phyloP scores from a whole-genome alignment of 1,140 invertebrate species.

The Archegozetes longisetosus region DNA sequence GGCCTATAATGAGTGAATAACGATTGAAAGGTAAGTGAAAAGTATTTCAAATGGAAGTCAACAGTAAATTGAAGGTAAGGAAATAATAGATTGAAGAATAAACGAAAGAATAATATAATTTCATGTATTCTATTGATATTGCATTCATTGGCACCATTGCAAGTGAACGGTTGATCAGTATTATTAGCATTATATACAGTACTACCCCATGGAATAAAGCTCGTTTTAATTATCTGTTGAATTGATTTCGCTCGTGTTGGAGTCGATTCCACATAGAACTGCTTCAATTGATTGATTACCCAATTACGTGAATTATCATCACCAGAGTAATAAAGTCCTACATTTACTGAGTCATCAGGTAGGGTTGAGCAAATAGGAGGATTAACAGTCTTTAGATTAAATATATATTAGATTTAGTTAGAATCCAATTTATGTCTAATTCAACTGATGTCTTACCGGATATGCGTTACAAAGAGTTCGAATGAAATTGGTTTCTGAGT shows the following conservation, averaged over 20 bases:
- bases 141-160: slow-evolving; percentile 7
- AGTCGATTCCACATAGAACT: slow-evolving; percentile 1
- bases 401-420: too few species aligned
- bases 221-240: not conserved
- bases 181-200: slow-evolving; percentile 8
- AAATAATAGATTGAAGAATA: too few species aligned
- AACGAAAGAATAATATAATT: not conserved
- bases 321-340: slow-evolving; percentile 2
- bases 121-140: slow-evolving; percentile 13
- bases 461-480: not conserved
- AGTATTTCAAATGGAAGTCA: too few species aligned
- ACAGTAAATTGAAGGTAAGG: too few species aligned
- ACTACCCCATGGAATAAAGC: slow-evolving; percentile 4
- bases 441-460: not conserved
- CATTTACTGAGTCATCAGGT: not conserved
- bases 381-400: not conserved
- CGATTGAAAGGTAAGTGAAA: too few species aligned
- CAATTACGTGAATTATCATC: not conserved
- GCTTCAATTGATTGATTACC: not conserved
- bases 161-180: slow-evolving; percentile 6
- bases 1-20: too few species aligned
- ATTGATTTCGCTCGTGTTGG: not conserved
- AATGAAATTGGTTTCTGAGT: slow-evolving; percentile 1
- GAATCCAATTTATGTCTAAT: too few species aligned
- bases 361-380: not conserved